These are phyloP conservation scores for Quadroppia sp. DNA, from an alignment of 2,888 invertebrate genomes.

Conservation along the genomic window DNA sequence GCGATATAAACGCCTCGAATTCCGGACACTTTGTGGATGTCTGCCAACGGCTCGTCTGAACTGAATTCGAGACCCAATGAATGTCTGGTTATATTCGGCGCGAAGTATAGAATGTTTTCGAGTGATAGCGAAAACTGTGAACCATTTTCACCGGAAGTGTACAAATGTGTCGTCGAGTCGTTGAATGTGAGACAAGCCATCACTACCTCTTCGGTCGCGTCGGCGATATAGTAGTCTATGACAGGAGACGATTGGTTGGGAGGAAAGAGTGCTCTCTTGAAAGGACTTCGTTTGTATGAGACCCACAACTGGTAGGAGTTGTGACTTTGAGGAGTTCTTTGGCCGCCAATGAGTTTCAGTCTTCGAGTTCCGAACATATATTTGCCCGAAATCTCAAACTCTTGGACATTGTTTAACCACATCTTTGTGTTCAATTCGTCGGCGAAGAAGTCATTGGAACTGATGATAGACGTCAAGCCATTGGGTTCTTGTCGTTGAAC, in stretches of 20 bases:
- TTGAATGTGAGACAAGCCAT: conserved; percentile 77
- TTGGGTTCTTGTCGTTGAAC: conserved; percentile 66
- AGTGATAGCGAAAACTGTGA: conserved; percentile 72
- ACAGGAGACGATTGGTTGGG: conserved; percentile 21
- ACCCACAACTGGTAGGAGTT: conserved; percentile 64
- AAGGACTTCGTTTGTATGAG: conserved; percentile 68
- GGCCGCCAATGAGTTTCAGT: conserved; percentile 46
- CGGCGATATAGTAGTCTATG: conserved; percentile 71
- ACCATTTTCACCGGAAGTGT: conserved; percentile 66
- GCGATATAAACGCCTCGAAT: conserved; percentile 83
- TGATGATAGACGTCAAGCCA: conserved; percentile 58
- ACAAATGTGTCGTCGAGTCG: conserved; percentile 68
- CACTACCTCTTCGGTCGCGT: conserved; percentile 67
- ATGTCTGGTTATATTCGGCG: conserved; percentile 74
- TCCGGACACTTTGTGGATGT: conserved; percentile 80
- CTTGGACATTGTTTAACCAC: conserved; percentile 66
- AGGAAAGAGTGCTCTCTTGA: conserved; percentile 70
- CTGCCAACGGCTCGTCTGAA: conserved; percentile 72
- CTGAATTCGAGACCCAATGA: conserved; percentile 40
- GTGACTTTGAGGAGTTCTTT: conserved; percentile 35
- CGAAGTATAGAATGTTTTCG: conserved; percentile 74
- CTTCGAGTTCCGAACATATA: conserved; percentile 78
- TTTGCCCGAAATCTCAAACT: conserved; percentile 75
- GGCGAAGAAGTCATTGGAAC: conserved; percentile 51
- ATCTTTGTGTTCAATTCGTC: conserved; percentile 52